Evolutionary conservation across 2,113 vertebrate species (phyloP).

Genomic region (Chloropsis hardwickii): DNA sequence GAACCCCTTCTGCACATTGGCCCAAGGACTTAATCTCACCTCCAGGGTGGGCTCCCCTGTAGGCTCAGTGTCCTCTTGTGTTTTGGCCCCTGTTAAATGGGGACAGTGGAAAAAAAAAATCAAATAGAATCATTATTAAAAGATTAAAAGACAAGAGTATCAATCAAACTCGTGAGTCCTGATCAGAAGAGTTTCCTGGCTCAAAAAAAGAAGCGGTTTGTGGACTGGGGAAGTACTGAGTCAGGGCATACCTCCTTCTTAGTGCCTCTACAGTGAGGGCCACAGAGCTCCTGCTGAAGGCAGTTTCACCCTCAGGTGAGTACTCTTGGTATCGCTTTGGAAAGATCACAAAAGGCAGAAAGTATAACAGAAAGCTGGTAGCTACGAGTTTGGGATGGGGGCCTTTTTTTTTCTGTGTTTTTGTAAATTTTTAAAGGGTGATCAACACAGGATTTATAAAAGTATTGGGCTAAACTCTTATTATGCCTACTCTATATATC

Average conservation of each 20-base stretch:
- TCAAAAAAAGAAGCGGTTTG: not conserved
- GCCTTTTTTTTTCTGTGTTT: not conserved
- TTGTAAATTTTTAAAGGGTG: not conserved
- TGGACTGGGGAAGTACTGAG: not conserved
- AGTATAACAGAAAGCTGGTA: not conserved
- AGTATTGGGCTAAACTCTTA: not conserved
- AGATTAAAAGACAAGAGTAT: not conserved
- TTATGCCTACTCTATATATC: not conserved
- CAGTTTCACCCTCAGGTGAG: not conserved
- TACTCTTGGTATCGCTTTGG: not conserved
- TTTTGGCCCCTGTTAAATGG: not conserved
- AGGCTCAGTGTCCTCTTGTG: not conserved
- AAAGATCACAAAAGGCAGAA: not conserved
- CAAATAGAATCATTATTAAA: not conserved
- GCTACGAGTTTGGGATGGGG: not conserved
- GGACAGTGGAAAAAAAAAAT: not conserved
- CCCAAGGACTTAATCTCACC: not conserved
- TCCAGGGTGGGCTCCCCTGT: not conserved
- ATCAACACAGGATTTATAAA: not conserved
- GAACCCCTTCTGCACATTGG: not conserved
- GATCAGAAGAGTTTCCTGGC: not conserved
- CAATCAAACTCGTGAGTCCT: not conserved
- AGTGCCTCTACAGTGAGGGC: not conserved
- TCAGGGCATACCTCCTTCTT: not conserved
- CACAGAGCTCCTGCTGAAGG: not conserved